These are phyloP conservation scores for Gnathonemus longibarbis DNA, from an alignment of 2,113 vertebrate species.

Conservation along the genomic window DNA sequence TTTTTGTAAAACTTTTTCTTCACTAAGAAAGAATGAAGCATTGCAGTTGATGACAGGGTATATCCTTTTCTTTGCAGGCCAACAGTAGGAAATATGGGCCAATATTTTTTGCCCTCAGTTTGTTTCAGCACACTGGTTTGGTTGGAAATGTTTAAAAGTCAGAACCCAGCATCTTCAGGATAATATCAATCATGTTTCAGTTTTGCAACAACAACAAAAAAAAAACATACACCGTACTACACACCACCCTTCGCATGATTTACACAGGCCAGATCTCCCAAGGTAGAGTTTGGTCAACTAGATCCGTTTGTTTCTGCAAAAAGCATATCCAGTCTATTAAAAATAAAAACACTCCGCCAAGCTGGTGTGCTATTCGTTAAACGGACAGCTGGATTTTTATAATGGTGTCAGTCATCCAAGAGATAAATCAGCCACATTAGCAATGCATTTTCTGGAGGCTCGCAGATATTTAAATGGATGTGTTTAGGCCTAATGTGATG, in stretches of 20 bases:
- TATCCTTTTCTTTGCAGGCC: not conserved
- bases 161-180: not conserved
- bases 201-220: not conserved
- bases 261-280: not conserved
- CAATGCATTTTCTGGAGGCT: not conserved
- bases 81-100: not conserved
- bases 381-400: not conserved
- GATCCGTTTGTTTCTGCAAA: not conserved
- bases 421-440: not conserved
- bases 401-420: not conserved
- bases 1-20: not conserved
- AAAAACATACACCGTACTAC: not conserved
- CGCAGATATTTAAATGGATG: not conserved
- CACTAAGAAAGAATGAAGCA: not conserved
- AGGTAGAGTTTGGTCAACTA: not conserved
- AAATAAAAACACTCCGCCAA: not conserved
- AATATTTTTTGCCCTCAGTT: not conserved
- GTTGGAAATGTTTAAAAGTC: constrained; percentile 2
- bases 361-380: not conserved
- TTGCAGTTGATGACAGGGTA: not conserved
- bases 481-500: not conserved
- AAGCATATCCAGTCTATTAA: not conserved
- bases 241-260: not conserved
- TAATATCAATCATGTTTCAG: not conserved
- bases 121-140: not conserved